These are phyloP conservation scores for Geococcyx californianus DNA, from an alignment of 2,113 vertebrate genomes.

Conservation along the genomic window DNA sequence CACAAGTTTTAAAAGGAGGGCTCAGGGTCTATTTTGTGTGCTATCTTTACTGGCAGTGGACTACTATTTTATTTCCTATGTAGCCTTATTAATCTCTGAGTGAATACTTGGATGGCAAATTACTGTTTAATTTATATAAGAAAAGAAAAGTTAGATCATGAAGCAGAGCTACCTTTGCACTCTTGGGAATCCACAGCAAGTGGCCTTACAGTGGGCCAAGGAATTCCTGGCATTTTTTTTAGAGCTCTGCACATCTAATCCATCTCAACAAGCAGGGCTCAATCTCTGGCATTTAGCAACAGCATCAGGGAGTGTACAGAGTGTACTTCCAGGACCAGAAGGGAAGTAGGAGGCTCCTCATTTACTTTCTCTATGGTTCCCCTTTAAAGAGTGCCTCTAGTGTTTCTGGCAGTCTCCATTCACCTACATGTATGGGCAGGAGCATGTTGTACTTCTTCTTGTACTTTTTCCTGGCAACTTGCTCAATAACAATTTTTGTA, in stretches of 20 bases:
- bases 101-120: not conserved
- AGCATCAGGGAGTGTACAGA: conserved; percentile 12
- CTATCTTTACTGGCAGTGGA: not conserved
- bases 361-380: not conserved
- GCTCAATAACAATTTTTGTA: not conserved
- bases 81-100: not conserved
- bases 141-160: not conserved
- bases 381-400: not conserved
- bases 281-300: not conserved
- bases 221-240: not conserved
- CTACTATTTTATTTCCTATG: not conserved
- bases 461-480: not conserved
- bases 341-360: not conserved
- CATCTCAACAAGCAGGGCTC: not conserved
- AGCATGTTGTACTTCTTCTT: not conserved
- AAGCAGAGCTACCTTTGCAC: not conserved
- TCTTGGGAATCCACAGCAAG: not conserved
- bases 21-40: not conserved
- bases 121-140: not conserved
- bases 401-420: not conserved
- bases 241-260: not conserved
- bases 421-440: not conserved
- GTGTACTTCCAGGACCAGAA: conserved; percentile 27
- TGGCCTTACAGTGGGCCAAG: not conserved
- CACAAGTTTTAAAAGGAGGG: not conserved